phyloP scores from a whole-genome alignment of 2,113 vertebrate species.

The Phyllostomus hastatus region DNA sequence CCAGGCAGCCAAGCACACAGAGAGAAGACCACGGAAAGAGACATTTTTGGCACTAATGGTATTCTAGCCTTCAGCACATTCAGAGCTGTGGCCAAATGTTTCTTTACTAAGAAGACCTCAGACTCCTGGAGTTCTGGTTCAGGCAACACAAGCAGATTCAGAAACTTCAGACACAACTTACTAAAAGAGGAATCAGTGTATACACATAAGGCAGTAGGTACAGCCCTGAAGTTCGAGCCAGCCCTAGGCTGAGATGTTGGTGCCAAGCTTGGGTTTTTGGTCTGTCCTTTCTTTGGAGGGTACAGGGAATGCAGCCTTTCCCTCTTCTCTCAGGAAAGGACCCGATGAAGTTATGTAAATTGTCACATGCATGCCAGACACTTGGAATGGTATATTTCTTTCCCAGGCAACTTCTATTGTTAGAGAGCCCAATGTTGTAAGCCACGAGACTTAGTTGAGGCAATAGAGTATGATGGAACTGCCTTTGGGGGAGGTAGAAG shows the following conservation, averaged over 20 bases:
- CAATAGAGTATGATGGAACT: not conserved
- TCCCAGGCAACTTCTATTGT: not conserved
- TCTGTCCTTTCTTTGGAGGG: not conserved
- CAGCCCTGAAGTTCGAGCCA: not conserved
- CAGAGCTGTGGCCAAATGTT: not conserved
- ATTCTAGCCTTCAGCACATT: not conserved
- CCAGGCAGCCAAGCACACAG: not conserved
- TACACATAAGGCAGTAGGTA: not conserved
- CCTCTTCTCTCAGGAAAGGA: not conserved
- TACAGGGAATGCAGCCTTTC: not conserved
- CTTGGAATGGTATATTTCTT: not conserved
- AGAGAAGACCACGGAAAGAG: not conserved
- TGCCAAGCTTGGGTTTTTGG: not conserved
- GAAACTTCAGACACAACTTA: not conserved
- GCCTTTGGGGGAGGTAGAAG: not conserved
- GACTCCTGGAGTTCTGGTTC: not conserved
- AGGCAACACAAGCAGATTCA: not conserved
- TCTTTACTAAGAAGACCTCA: not conserved
- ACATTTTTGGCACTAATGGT: not conserved
- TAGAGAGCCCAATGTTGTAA: not conserved
- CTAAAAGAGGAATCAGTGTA: not conserved
- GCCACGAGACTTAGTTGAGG: not conserved
- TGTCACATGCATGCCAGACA: not conserved
- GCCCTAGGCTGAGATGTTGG: not conserved
- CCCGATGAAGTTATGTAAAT: not conserved